These are phyloP conservation scores for Rhinopomastus cyanomelas DNA, from an alignment of 2,113 vertebrate species.

Conservation along the genomic window DNA sequence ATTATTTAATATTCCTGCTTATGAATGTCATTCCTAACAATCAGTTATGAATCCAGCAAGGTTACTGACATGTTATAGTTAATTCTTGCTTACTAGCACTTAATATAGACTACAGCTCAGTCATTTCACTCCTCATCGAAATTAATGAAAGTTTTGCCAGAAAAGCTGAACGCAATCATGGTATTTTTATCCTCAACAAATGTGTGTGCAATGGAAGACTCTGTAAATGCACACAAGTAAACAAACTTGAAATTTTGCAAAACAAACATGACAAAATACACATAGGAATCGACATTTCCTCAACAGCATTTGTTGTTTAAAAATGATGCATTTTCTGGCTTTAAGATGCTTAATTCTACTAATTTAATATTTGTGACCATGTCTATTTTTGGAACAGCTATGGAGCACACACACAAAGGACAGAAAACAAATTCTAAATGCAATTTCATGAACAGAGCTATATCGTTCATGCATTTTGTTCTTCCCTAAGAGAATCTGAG, in stretches of 20 bases:
- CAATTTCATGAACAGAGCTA: slow-evolving; percentile 8
- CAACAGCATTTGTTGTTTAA: background rate
- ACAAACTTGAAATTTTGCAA: background rate
- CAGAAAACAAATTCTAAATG: background rate
- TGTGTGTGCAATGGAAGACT: background rate
- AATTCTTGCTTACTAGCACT: background rate
- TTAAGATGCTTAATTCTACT: background rate
- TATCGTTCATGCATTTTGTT: background rate
- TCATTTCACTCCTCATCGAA: background rate
- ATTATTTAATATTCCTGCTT: background rate
- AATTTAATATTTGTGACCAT: background rate
- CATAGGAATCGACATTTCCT: background rate
- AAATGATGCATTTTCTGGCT: background rate
- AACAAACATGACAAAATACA: background rate
- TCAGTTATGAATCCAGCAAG: background rate
- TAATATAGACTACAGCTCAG: background rate
- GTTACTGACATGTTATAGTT: background rate
- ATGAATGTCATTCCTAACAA: background rate
- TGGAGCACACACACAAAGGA: background rate
- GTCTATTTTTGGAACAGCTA: slow-evolving; percentile 23
- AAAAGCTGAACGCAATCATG: background rate
- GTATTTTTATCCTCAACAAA: background rate
- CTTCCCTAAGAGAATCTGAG: background rate
- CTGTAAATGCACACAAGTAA: background rate
- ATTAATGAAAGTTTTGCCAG: background rate